Evolutionary conservation across 92 coral and sea anemone genomes (phyloP).

Genomic region (Phymanthus crucifer): DNA sequence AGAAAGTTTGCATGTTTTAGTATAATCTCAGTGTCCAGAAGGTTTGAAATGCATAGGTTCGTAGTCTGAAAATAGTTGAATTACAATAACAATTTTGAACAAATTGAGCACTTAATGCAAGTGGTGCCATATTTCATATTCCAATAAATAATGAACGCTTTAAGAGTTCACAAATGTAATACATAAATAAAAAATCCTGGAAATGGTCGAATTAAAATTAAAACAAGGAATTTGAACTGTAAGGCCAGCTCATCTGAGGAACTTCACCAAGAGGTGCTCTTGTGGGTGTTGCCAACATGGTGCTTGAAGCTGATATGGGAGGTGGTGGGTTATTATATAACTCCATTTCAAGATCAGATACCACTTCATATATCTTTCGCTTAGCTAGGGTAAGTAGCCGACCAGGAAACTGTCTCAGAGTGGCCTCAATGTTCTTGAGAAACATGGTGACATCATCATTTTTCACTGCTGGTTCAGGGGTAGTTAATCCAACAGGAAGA

Average conservation of each 20-base stretch:
- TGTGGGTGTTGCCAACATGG: background rate
- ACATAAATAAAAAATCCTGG: background rate
- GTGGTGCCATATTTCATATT: too few species aligned
- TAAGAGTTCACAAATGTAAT: too few species aligned
- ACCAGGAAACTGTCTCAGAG: slow-evolving; percentile 42
- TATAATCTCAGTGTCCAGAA: too few species aligned
- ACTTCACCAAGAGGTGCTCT: background rate
- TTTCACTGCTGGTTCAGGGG: background rate
- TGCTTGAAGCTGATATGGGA: slow-evolving; percentile 5
- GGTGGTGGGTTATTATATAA: background rate
- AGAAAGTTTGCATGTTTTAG: too few species aligned
- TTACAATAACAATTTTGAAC: too few species aligned
- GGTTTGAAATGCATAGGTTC: too few species aligned
- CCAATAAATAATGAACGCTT: too few species aligned
- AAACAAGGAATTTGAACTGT: background rate
- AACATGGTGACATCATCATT: slow-evolving; percentile 26
- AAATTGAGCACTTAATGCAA: too few species aligned
- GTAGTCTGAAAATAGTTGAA: too few species aligned
- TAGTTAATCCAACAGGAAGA: slow-evolving; percentile 7
- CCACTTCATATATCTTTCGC: slow-evolving; percentile 41
- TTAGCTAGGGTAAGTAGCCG: slow-evolving; percentile 41
- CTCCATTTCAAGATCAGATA: slow-evolving; percentile 45
- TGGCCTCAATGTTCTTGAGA: slow-evolving; percentile 28
- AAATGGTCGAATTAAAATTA: background rate
- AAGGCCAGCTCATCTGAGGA: background rate